A percentile compares a stretch with the other conserved stretches of the same genome.
Evolutionary conservation across 2,888 invertebrate genomes (phyloP).

Genomic region (Drosophila yooni): DNA sequence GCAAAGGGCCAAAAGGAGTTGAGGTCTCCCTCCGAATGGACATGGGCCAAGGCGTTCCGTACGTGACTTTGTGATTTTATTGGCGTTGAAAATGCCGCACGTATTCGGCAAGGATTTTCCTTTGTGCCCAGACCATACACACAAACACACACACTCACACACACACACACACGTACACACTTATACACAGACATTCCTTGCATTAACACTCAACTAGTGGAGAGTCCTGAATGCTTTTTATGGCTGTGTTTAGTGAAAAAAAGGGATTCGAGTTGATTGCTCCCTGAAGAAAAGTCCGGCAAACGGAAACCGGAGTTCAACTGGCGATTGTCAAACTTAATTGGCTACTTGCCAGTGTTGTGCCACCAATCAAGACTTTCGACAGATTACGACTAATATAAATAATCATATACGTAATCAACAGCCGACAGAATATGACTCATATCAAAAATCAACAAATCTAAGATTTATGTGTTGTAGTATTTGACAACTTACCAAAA

Average conservation of each 20-base stretch:
- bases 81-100: constrained; percentile 79
- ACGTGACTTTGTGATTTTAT: constrained; percentile 84
- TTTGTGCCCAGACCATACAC: constrained; percentile 38
- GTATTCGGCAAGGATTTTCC: constrained; percentile 68
- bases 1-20: constrained; percentile 14
- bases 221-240: constrained; percentile 71
- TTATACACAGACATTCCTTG: constrained; percentile 44
- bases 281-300: constrained; percentile 56
- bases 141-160: background rate
- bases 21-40: constrained; percentile 57
- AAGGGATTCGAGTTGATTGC: constrained; percentile 75
- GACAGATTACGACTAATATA: constrained; percentile 19
- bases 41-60: constrained; percentile 63
- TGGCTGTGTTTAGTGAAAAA: constrained; percentile 76
- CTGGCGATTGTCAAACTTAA: constrained; percentile 52
- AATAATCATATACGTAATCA: constrained; percentile 36
- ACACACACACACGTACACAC: background rate
- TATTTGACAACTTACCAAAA: background rate
- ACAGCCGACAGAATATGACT: background rate
- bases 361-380: constrained; percentile 41
- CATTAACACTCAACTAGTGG: constrained; percentile 78
- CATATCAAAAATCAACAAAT: background rate
- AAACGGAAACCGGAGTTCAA: constrained; percentile 16
- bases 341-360: constrained; percentile 34
- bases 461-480: background rate